Conservation (phyloP, 2,113 vertebrate species). For the Cardinalis cardinalis region DNA sequence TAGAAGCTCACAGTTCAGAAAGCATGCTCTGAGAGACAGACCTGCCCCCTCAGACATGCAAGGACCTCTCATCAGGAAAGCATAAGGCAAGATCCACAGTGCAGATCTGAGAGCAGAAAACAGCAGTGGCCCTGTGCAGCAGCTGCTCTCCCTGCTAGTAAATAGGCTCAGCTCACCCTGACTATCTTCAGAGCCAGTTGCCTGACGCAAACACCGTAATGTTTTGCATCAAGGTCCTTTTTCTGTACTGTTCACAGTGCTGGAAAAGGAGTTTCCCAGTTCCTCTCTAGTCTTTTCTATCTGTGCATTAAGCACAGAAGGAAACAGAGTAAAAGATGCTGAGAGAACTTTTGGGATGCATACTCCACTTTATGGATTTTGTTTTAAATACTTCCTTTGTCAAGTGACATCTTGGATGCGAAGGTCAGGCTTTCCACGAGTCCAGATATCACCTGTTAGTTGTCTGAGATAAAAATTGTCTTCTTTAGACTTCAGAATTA, state of each 20-base stretch:
- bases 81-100: slow-evolving; percentile 23
- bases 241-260: slow-evolving; percentile 19
- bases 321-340: background rate
- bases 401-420: background rate
- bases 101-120: slow-evolving; percentile 22
- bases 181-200: slow-evolving; percentile 58
- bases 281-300: background rate
- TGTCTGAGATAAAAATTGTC: background rate
- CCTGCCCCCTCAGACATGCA: background rate
- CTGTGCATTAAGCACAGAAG: background rate
- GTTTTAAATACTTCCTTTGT: background rate
- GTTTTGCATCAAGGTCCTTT: slow-evolving; percentile 52
- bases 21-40: background rate
- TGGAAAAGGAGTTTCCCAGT: slow-evolving; percentile 29
- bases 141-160: slow-evolving; percentile 6
- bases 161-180: slow-evolving; percentile 57
- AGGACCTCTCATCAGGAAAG: slow-evolving; percentile 17
- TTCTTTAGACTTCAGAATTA: background rate
- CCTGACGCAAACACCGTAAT: slow-evolving; percentile 44
- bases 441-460: background rate
- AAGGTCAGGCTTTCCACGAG: background rate
- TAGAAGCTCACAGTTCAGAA: background rate
- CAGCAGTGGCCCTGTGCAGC: background rate
- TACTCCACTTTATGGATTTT: background rate
- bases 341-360: background rate